Evolutionary conservation across 2,797 vertebrate species (phyloP), one percentile per base, ranked within the genome.

Genomic region (Apogon talboti): DNA sequence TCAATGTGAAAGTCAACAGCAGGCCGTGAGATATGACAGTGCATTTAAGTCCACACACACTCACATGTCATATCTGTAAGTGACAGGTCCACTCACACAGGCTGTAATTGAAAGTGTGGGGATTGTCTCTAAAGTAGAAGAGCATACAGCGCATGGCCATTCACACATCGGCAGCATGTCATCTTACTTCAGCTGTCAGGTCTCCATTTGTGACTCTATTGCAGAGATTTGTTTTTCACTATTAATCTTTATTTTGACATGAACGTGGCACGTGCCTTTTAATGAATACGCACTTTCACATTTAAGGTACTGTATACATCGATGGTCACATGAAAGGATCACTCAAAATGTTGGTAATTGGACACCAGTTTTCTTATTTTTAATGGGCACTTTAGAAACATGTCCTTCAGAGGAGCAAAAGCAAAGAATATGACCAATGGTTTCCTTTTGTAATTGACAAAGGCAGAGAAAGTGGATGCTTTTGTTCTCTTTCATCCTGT

Each of bases 401-500:
- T 46, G 38, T 21, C 43, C 11, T 41, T 9, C 16, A 10, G 42
- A 44, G 15, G 13, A 48, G 24, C 15, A 41, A 9, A 66, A 56
- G 38, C 51, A 54, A 62, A 76, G 37, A 62, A 56, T 28, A 6
- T 14, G 43, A 63, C 49, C 2, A 2, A 18, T 0, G 16, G 40
- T 48, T 48, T 41, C 6, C 11, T 30, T 64, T 49, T 2, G 10
- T 59, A 35, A 44, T 35, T 37, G 19, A 79, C 16, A 47, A 52
- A 58, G 43, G 11, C 58, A 35, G 64, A 46, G 49, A n/a, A 41
- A 38, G 18, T n/a, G 0, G 3, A 15, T 15, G 41, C 30, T 28
- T 70, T 76, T 74, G 61, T 63, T 77, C 48, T 67, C 35, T 6
- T 46, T 59, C 11, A 42, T 48, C 28, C 30, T 48, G 53, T 47